Evolutionary conservation across 2,888 invertebrate genomes (phyloP), one percentile per base, ranked within the genome.

Genomic region (Chloroclysta siterata): DNA sequence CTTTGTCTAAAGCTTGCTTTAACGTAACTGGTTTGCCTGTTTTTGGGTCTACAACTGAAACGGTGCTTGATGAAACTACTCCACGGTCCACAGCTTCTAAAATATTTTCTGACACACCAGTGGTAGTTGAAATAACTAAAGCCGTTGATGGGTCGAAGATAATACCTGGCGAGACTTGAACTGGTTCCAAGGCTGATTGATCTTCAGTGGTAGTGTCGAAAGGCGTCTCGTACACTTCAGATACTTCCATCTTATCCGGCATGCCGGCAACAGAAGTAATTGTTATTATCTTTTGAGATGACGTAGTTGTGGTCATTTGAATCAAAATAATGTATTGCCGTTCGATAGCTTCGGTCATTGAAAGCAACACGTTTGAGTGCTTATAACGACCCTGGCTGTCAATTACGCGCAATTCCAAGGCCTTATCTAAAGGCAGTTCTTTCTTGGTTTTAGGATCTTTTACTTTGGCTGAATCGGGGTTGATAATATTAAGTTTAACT

Each of bases 401-500:
- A 59, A 99, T 84, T 58, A 98, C 94, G 70, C 95, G 95, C 75
- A 96, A 96, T 72, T 97, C 96, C 68, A 99, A 89, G 60, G 97
- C 97, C 76, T 95, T 94, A 6, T 93, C 81, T 13, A 98, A 83
- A 4, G 96, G 93, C 15, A 97, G 85, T 80, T 95, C 94, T 79
- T 96, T 95, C 56, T 95, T 95, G 62, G 95, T 95, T 71, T 94
- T 94, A 1, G 97, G 96, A 83, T 98, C 97, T 33, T 97, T 86
- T 0, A 98, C 97, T 57, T 95, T 89, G 13, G 97, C 97, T 0
- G 98, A 98, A 69, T 95, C 93, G 14, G 96, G 95, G 87, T 98
- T 96, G 51, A 99, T 96, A 28, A 99, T 95, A 80, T 97, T 95
- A 65, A 97, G 93, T 76, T 96, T 95, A 48, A 99, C 93, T 73